Evolutionary conservation across 1,140 invertebrate species (phyloP).

Genomic region (Anoplophora glabripennis): DNA sequence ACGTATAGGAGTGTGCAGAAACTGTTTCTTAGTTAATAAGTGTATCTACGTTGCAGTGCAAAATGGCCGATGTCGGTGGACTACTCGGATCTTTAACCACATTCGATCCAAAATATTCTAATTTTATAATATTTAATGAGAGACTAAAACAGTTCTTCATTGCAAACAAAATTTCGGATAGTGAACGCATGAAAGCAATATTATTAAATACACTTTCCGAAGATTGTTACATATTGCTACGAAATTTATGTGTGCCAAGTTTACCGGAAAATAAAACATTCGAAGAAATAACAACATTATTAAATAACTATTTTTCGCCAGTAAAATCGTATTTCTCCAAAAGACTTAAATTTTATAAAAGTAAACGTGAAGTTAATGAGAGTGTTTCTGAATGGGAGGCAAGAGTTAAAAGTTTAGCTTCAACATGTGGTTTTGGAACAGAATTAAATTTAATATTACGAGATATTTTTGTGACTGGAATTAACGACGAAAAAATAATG

Average conservation of each 20-base stretch:
- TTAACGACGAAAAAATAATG: slow-evolving; percentile 12
- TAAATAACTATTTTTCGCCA: neutral
- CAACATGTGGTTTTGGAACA: slow-evolving; percentile 7
- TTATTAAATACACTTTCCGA: neutral
- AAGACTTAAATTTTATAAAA: slow-evolving; percentile 9
- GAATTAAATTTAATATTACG: slow-evolving; percentile 8
- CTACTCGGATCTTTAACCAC: too few species aligned
- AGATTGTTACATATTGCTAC: neutral
- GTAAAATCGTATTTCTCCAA: slow-evolving; percentile 8
- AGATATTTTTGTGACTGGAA: slow-evolving; percentile 14
- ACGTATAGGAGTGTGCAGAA: too few species aligned
- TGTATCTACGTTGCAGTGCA: too few species aligned
- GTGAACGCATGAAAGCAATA: neutral
- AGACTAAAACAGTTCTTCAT: neutral
- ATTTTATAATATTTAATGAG: too few species aligned
- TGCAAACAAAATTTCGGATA: neutral
- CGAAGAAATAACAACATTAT: neutral
- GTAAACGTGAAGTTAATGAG: neutral
- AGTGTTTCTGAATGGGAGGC: slow-evolving; percentile 1
- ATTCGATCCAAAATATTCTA: too few species aligned
- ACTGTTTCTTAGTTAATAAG: too few species aligned
- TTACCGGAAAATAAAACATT: neutral
- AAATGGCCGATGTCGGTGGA: too few species aligned
- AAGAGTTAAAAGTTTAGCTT: slow-evolving; percentile 9
- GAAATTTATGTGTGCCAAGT: slow-evolving; percentile 8